These are phyloP conservation scores for Hapalemur alaotrensis DNA, from an alignment of 2,797 vertebrate genomes.

Conservation along the genomic window DNA sequence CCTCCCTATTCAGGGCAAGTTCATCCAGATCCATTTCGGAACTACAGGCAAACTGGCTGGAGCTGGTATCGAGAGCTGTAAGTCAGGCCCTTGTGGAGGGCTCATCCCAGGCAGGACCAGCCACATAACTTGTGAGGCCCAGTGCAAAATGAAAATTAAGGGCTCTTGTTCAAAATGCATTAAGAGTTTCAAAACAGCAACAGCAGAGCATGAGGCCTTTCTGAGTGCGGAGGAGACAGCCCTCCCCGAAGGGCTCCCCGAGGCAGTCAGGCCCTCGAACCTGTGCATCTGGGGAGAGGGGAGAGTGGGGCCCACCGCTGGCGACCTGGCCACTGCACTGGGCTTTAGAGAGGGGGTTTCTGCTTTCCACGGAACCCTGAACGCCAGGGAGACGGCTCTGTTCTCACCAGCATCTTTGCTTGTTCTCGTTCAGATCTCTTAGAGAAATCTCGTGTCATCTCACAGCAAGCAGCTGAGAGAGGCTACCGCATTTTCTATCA, in stretches of 20 bases:
- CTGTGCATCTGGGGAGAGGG: background rate
- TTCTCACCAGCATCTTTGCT: background rate
- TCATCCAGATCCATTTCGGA: slow-evolving; percentile 88
- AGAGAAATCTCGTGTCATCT: slow-evolving; percentile 86
- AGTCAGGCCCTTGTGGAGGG: slow-evolving; percentile 59
- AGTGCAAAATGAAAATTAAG: background rate
- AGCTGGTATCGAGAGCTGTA: slow-evolving; percentile 85
- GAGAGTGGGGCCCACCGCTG: background rate
- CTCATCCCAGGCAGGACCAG: background rate
- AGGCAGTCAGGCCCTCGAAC: background rate
- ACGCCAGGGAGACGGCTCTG: background rate
- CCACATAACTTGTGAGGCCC: background rate
- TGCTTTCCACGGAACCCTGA: background rate
- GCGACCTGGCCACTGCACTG: background rate
- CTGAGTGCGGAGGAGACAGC: background rate
- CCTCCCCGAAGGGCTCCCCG: background rate
- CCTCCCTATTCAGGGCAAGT: slow-evolving; percentile 85
- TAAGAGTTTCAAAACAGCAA: background rate
- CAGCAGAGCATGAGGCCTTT: background rate
- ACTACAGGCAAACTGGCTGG: slow-evolving; percentile 85
- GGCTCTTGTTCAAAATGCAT: background rate
- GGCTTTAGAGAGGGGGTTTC: background rate
- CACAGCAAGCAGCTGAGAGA: slow-evolving; percentile 84
- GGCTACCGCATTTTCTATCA: slow-evolving; percentile 87
- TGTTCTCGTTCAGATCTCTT: slow-evolving; percentile 80